These are phyloP conservation scores for Carabus problematicus DNA, from an alignment of 2,888 invertebrate genomes.

Conservation along the genomic window DNA sequence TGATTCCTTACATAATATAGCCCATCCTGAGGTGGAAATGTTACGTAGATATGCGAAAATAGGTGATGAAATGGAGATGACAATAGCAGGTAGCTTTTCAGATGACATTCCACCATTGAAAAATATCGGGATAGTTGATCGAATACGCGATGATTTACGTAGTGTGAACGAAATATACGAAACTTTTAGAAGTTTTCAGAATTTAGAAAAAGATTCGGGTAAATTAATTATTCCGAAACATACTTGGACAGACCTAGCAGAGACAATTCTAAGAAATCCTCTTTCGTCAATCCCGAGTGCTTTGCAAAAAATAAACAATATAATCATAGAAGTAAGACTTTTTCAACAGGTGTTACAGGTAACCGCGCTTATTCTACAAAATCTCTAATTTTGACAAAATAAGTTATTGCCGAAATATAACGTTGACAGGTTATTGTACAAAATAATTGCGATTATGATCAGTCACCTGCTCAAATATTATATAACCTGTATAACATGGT, in stretches of 20 bases:
- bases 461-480: constrained; percentile 83
- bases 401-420: not conserved
- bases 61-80: too few species aligned
- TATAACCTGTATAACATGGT: constrained; percentile 83
- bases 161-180: constrained; percentile 72
- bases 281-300: constrained; percentile 65
- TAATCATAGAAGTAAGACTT: constrained; percentile 69
- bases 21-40: too few species aligned
- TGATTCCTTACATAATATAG: too few species aligned
- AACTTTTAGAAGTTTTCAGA: constrained; percentile 69
- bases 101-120: too few species aligned
- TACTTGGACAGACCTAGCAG: constrained; percentile 70
- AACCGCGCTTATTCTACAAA: too few species aligned
- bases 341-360: constrained; percentile 74
- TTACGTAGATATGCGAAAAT: too few species aligned
- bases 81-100: too few species aligned
- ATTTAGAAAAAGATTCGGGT: constrained; percentile 54
- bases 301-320: constrained; percentile 66
- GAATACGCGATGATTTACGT: constrained; percentile 67
- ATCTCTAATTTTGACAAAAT: not conserved
- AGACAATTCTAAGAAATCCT: constrained; percentile 70
- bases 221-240: constrained; percentile 58
- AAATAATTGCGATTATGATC: constrained; percentile 73
- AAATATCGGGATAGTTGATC: constrained; percentile 70
- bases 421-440: constrained; percentile 62